A percentile compares a stretch with the other conserved stretches of the same genome.
phyloP scores from a whole-genome alignment of 1,140 invertebrate genomes.

The Nylanderia fulva region DNA sequence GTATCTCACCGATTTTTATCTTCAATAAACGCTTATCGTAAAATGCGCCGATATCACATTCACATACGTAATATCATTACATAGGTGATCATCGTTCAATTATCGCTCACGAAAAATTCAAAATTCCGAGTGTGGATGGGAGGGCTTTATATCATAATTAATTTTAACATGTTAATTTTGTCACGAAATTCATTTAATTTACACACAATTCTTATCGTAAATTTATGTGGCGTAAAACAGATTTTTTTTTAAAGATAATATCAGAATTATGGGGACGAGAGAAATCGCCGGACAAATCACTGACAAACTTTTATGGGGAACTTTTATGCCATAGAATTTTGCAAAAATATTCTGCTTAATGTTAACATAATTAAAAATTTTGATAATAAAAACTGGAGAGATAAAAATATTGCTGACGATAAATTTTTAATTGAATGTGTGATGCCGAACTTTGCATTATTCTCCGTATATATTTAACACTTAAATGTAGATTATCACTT shows the following conservation, averaged over 20 bases:
- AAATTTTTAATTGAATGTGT: background rate
- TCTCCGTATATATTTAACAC: background rate
- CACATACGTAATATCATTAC: background rate
- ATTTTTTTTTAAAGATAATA: too few relatives aligned
- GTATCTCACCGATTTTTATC: slow-evolving; percentile 47
- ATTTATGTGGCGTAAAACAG: too few relatives aligned
- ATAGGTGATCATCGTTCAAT: background rate
- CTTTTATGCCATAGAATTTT: too few relatives aligned
- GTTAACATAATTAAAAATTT: background rate
- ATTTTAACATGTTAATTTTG: too few relatives aligned
- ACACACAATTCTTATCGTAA: too few relatives aligned
- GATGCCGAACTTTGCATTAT: background rate
- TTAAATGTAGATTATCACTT: background rate
- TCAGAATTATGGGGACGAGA: too few relatives aligned
- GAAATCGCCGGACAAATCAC: too few relatives aligned
- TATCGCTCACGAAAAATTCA: background rate
- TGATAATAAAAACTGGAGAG: background rate
- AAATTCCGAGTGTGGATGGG: background rate
- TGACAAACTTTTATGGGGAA: too few relatives aligned
- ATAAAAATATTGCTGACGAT: background rate
- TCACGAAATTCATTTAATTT: too few relatives aligned
- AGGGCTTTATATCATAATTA: background rate
- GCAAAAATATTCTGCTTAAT: background rate
- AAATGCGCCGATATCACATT: background rate
- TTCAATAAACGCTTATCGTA: slow-evolving; percentile 31